Base-by-base conservation (phyloP, 2,113 vertebrate species). In the Chloropsis hardwickii region DNA sequence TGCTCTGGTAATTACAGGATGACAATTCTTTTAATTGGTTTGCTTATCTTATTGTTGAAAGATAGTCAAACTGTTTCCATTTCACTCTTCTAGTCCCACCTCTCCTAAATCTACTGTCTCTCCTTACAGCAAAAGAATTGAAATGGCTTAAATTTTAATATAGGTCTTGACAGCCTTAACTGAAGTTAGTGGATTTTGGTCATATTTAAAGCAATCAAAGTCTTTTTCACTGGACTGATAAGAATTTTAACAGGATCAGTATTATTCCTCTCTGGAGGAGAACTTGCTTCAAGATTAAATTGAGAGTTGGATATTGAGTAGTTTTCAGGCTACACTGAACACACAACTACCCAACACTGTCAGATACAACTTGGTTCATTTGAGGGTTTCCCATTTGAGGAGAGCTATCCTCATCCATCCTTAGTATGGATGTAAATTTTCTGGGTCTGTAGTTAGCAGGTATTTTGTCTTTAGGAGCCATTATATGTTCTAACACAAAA, bases 1-100 rank as follows among this genome's bases (percentile, higher is more conserved):
- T 14, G 39, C 60, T 82, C 33, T 65, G 50, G 23, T 95, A 92
- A 95, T 97, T 96, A 94, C 53, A 95, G 78, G 45, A 90, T 91
- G 88, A 73, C 81, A 96, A 73, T 65, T 58, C 69, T 91, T 97
- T 96, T 93, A 94, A 94, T 93, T 92, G 82, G 21, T 92, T 91
- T 96, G 65, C 81, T 95, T 96, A 74, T 94, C 92, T 96, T 97
- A 81, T 54, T 70, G 25, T 74, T 93, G 61, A 69, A 92, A 89
- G 71, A 92, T 70, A 65, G 50, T 61, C 92, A 64, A 94, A 91
- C 79, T 84, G 11, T 81, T 93, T 95, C 78, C 81, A 72, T 85
- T 45, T 88, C 62, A 87, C 21, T 82, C n/a, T 7, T 79, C 62
- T 53, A 56, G 24, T 58, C 10, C 12, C 16, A 76, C 14, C 25